These are phyloP conservation scores for Eufriesea mexicana DNA, from an alignment of 1,140 invertebrate species.

Conservation along the genomic window DNA sequence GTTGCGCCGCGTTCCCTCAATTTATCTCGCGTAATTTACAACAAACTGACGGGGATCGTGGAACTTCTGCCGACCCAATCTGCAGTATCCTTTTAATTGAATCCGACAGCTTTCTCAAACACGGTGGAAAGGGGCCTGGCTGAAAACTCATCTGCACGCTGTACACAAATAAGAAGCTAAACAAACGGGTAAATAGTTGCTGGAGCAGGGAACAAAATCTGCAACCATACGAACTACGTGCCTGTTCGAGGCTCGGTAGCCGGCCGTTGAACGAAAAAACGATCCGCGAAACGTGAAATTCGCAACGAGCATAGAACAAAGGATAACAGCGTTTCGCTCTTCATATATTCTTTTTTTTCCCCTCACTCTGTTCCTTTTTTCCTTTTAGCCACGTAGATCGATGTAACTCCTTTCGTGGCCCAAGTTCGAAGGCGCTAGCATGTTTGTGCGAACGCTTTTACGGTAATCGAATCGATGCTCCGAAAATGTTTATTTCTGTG, in stretches of 20 bases:
- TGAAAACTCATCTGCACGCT: constrained; percentile 34
- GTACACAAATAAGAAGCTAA: constrained; percentile 36
- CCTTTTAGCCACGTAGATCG: too few relatives aligned
- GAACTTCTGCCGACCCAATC: constrained; percentile 17
- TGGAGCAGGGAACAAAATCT: constrained; percentile 1
- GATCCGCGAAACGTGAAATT: neutral
- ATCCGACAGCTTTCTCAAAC: constrained; percentile 22
- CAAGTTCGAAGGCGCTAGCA: neutral
- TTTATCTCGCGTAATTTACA: constrained; percentile 29
- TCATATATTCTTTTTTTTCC: neutral
- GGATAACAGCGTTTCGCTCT: neutral
- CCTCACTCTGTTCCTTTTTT: too few relatives aligned
- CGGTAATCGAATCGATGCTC: neutral
- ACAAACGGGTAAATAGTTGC: neutral
- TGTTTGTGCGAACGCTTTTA: neutral
- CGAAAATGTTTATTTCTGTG: neutral
- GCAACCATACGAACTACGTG: neutral
- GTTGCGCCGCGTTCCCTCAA: neutral
- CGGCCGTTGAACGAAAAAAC: neutral
- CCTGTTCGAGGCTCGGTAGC: neutral
- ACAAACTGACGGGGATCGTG: constrained; percentile 8
- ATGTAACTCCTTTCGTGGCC: neutral
- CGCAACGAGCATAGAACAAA: neutral
- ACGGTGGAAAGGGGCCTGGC: neutral
- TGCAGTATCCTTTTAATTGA: constrained; percentile 44